A percentile compares a stretch with the other conserved stretches of the same genome.
phyloP scores from a whole-genome alignment of 2,888 invertebrate genomes.

The Phymatocera aterrima region DNA sequence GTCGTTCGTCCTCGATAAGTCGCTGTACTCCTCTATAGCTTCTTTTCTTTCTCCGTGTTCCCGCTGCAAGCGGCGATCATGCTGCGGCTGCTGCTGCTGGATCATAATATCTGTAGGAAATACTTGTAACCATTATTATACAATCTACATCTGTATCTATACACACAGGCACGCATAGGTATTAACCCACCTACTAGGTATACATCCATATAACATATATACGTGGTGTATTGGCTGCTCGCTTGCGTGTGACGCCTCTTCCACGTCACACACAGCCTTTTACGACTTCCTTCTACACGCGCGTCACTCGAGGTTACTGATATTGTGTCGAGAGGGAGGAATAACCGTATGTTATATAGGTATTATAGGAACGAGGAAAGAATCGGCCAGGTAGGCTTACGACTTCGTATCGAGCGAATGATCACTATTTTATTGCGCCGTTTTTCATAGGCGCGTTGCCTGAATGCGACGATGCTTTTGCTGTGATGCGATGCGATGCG shows the following conservation, averaged over 20 bases:
- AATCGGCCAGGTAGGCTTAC: neutral
- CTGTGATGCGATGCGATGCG: too few species aligned
- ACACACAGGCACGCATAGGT: neutral
- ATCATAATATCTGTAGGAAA: neutral
- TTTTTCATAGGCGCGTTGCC: neutral
- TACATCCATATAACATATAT: too few species aligned
- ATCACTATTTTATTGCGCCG: slow-evolving; percentile 6
- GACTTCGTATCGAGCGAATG: slow-evolving; percentile 6
- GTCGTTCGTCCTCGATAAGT: slow-evolving; percentile 35
- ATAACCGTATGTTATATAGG: too few species aligned
- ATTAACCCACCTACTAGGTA: too few species aligned
- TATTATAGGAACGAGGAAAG: too few species aligned
- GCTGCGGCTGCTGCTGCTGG: neutral
- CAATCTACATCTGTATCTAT: neutral
- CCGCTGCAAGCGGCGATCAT: slow-evolving; percentile 31
- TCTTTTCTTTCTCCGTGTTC: slow-evolving; percentile 43
- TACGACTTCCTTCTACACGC: slow-evolving; percentile 35
- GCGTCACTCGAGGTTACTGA: slow-evolving; percentile 10
- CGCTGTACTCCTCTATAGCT: slow-evolving; percentile 51
- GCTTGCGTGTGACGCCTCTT: neutral
- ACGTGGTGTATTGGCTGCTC: too few species aligned
- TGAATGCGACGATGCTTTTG: too few species aligned
- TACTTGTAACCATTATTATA: neutral
- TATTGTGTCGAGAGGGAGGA: neutral
- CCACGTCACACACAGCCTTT: slow-evolving; percentile 24